phyloP scores from a whole-genome alignment of 1,140 invertebrate species.

The Proales similis region DNA sequence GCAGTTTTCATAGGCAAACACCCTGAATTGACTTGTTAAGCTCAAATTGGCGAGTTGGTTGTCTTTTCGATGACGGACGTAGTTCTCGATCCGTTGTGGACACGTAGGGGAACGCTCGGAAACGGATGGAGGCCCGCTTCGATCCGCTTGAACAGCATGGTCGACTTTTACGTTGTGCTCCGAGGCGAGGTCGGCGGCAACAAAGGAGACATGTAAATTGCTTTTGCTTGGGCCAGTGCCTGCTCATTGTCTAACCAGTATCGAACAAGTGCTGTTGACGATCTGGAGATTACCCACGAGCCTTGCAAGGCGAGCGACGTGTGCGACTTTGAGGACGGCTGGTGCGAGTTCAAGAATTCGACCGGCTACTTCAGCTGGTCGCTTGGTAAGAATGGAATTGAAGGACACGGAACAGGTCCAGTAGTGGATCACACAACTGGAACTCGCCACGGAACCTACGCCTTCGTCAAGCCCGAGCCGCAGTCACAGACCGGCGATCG shows the following conservation, averaged over 20 bases:
- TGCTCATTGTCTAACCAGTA: no score
- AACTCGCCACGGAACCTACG: constrained; percentile 61
- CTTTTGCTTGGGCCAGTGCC: no score
- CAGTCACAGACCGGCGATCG: constrained; percentile 60
- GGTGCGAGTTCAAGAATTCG: constrained; percentile 41
- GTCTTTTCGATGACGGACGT: no score
- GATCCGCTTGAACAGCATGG: constrained; percentile 40
- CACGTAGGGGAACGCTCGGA: constrained; percentile 43
- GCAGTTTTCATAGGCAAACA: no score
- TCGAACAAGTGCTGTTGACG: constrained; percentile 21
- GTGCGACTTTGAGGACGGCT: constrained; percentile 42
- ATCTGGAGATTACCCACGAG: constrained; percentile 19
- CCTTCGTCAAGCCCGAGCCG: constrained; percentile 66
- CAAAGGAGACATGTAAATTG: constrained; percentile 40
- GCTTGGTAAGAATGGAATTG: constrained; percentile 30
- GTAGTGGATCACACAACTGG: constrained; percentile 40
- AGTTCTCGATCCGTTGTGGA: constrained; percentile 44
- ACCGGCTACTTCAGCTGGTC: constrained; percentile 35
- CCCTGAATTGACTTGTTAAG: no score
- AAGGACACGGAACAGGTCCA: constrained; percentile 37
- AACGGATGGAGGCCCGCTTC: constrained; percentile 46
- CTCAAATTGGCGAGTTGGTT: no score
- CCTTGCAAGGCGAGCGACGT: constrained; percentile 19
- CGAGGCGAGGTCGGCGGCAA: constrained; percentile 33
- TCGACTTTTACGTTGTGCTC: constrained; percentile 22